A percentile compares a stretch with the other conserved stretches of the same genome.
phyloP scores from a whole-genome alignment of 1,140 invertebrate species.

The Drosophila trapezifrons region DNA sequence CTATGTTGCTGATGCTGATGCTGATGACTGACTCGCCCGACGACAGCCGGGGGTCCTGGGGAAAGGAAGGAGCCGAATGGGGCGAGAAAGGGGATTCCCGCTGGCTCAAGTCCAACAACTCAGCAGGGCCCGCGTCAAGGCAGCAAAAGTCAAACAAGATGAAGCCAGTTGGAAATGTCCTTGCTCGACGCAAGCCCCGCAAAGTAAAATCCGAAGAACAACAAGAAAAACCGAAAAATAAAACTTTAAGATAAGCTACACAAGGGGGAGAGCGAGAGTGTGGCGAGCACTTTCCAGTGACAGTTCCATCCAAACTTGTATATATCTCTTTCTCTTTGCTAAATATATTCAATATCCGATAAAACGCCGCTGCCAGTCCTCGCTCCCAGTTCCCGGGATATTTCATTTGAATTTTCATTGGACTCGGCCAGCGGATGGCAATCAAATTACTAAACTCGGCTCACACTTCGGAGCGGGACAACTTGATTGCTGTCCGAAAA shows the following conservation, averaged over 20 bases:
- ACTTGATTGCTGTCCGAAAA: constrained; percentile 15
- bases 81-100: constrained; percentile 3
- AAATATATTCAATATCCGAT: constrained; percentile 46
- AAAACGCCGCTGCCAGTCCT: constrained; percentile 11
- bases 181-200: constrained; percentile 27
- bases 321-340: constrained; percentile 21
- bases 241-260: constrained; percentile 58
- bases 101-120: constrained; percentile 49
- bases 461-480: constrained; percentile 5
- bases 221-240: constrained; percentile 32
- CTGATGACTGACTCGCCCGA: constrained; percentile 64
- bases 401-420: constrained; percentile 32
- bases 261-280: constrained; percentile 32
- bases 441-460: constrained; percentile 25
- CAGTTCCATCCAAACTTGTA: constrained; percentile 33
- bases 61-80: background rate
- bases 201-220: constrained; percentile 37
- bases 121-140: constrained; percentile 53
- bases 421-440: constrained; percentile 5
- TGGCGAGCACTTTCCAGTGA: constrained; percentile 35
- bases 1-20: constrained; percentile 46
- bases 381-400: background rate
- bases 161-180: constrained; percentile 63
- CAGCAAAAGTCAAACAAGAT: constrained; percentile 63
- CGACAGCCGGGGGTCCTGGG: constrained; percentile 31